Percentiles rank a stretch among this genome's conserved stretches.
These are phyloP conservation scores for Sternotherus odoratus DNA, from an alignment of 2,797 vertebrate genomes.

Conservation along the genomic window DNA sequence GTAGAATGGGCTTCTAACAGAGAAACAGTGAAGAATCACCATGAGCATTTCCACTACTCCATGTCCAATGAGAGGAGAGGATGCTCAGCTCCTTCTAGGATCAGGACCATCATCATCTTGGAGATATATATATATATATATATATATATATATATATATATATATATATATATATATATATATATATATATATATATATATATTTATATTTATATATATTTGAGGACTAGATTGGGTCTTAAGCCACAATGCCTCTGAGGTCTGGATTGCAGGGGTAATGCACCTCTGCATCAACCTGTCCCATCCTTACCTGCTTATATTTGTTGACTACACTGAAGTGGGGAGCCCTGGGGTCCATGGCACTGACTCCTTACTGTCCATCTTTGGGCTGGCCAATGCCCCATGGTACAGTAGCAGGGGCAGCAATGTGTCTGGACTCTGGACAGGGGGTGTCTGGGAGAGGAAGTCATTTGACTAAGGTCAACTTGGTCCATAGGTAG, in stretches of 20 bases:
- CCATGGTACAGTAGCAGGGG: not conserved
- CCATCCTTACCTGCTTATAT: not conserved
- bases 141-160: fast-evolving
- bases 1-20: not conserved
- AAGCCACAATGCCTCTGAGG: not conserved
- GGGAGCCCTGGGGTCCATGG: not conserved
- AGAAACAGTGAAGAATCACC: not conserved
- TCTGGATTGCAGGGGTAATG: no score
- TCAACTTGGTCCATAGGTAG: not conserved
- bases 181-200: not conserved
- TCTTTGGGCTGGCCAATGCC: not conserved
- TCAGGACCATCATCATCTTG: not conserved
- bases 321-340: fast-evolving
- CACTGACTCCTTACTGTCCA: not conserved
- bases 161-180: not conserved
- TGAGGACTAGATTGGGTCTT: not conserved
- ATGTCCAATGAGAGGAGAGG: not conserved
- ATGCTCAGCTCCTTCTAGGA: not conserved
- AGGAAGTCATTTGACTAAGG: not conserved
- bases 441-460: not conserved
- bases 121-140: not conserved
- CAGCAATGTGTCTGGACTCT: fast-evolving
- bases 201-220: fast-evolving
- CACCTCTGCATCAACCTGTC: not conserved
- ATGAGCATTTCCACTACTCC: not conserved